Evolutionary conservation across 2,797 vertebrate species (phyloP).

Genomic region (Pseudopleuronectes americanus): DNA sequence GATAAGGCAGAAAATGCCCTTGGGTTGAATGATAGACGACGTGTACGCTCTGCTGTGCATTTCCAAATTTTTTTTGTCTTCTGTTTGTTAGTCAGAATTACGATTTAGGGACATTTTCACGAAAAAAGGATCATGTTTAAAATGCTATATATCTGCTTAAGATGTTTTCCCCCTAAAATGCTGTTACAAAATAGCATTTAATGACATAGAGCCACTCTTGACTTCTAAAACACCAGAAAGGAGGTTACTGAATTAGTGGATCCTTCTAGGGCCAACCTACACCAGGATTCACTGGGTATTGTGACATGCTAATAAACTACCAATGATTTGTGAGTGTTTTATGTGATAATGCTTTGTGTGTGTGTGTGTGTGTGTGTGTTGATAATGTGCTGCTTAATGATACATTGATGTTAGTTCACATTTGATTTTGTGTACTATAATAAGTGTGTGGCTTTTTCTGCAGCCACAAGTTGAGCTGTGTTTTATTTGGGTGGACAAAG

Average conservation of each 20-base stretch:
- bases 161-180: constrained; percentile 10
- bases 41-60: constrained; percentile 19
- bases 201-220: constrained; percentile 1
- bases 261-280: too few species aligned
- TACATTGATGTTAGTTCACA: too few species aligned
- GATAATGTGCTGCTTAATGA: neutral
- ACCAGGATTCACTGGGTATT: too few species aligned
- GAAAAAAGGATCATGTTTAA: constrained; percentile 50
- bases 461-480: too few species aligned
- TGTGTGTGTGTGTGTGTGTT: too few species aligned
- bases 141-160: constrained; percentile 38
- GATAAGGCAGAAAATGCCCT: constrained; percentile 57
- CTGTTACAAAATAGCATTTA: constrained; percentile 22
- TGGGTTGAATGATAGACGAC: constrained; percentile 54
- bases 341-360: too few species aligned
- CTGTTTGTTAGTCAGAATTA: constrained; percentile 36
- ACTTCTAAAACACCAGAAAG: neutral
- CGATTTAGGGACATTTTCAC: constrained; percentile 45
- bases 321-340: too few species aligned
- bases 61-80: constrained; percentile 29
- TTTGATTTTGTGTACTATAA: too few species aligned
- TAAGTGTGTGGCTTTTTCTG: neutral
- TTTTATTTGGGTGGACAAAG: neutral
- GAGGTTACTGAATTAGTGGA: neutral
- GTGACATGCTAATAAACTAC: too few species aligned